Evolutionary conservation across 1,140 invertebrate genomes (phyloP).

Genomic region (Pogonomyrmex barbatus): DNA sequence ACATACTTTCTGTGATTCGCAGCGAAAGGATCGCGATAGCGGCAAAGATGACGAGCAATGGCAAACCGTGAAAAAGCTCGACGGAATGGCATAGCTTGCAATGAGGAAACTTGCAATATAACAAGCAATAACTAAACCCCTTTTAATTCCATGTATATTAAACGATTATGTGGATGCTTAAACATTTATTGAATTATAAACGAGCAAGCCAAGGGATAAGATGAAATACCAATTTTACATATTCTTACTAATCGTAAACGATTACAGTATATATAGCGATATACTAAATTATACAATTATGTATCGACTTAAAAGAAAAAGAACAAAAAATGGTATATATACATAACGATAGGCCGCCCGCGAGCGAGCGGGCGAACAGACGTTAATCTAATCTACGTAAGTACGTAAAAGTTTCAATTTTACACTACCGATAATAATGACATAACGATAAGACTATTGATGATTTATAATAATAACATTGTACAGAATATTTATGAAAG

Average conservation of each 20-base stretch:
- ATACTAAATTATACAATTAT: conserved; percentile 85
- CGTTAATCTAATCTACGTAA: conserved; percentile 84
- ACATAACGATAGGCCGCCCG: conserved; percentile 76
- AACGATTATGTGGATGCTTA: conserved; percentile 85
- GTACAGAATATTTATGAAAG: conserved; percentile 86
- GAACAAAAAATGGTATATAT: conserved; percentile 80
- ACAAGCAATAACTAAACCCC: conserved; percentile 86
- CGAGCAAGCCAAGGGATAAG: conserved; percentile 79
- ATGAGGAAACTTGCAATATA: conserved; percentile 85
- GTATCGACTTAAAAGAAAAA: conserved; percentile 82
- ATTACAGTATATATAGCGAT: conserved; percentile 84
- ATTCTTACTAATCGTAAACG: conserved; percentile 86
- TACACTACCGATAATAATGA: conserved; percentile 87
- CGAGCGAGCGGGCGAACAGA: conserved; percentile 74
- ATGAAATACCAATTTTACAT: conserved; percentile 86
- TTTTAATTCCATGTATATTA: conserved; percentile 86
- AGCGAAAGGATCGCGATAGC: conserved; percentile 56
- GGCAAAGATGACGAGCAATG: conserved; percentile 43
- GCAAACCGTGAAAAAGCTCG: conserved; percentile 70
- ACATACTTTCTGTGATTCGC: conserved; percentile 74
- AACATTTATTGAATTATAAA: conserved; percentile 83
- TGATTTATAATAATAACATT: conserved; percentile 86
- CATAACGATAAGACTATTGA: conserved; percentile 84
- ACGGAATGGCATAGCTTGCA: conserved; percentile 80
- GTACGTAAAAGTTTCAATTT: conserved; percentile 86